phyloP scores from a whole-genome alignment of 2,797 vertebrate genomes.

The Diglossa cyanea region DNA sequence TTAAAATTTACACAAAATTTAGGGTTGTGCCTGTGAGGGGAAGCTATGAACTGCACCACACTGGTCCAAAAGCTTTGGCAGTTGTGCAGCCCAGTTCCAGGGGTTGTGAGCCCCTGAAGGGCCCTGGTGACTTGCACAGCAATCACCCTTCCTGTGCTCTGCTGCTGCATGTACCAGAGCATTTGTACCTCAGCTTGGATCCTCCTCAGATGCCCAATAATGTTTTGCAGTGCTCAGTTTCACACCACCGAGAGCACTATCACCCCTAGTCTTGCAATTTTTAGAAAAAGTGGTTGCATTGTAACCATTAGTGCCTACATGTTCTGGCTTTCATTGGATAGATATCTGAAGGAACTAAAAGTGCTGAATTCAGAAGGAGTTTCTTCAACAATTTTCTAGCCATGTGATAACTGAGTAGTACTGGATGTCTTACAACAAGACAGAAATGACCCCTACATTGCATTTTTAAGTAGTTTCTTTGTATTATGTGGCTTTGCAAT shows the following conservation, averaged over 20 bases:
- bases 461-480: neutral
- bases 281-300: neutral
- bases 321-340: neutral
- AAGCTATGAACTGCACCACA: neutral
- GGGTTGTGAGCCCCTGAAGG: neutral
- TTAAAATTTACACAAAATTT: neutral
- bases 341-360: neutral
- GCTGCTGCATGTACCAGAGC: neutral
- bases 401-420: neutral
- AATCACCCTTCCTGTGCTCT: rapidly evolving
- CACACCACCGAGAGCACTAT: neutral
- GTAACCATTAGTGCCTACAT: neutral
- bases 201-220: neutral
- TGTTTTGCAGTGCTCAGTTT: neutral
- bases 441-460: neutral
- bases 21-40: neutral
- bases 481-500: neutral
- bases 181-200: neutral
- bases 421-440: neutral
- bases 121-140: neutral
- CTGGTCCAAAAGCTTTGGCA: neutral
- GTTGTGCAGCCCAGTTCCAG: neutral
- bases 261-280: neutral
- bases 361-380: neutral
- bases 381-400: neutral